Percentiles rank a stretch among this genome's conserved stretches.
phyloP scores from a whole-genome alignment of 2,113 vertebrate species.

The Haemorhous mexicanus region DNA sequence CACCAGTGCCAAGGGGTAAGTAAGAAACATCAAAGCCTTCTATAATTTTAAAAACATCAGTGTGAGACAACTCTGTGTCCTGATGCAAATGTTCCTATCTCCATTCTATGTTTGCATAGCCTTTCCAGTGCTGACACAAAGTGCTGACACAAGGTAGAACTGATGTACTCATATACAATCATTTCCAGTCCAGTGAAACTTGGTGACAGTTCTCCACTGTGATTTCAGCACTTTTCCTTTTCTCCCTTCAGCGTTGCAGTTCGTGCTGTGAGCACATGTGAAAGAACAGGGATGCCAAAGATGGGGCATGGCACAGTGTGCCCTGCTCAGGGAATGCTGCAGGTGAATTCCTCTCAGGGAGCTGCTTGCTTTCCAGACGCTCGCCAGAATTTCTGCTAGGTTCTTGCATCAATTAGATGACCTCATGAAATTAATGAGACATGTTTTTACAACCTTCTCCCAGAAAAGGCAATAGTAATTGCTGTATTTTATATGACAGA shows the following conservation, averaged over 20 bases:
- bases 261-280: neutral
- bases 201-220: neutral
- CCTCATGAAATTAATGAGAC: slow-evolving; percentile 24
- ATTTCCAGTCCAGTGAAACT: neutral
- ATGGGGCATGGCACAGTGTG: accelerated
- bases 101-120: neutral
- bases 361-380: neutral
- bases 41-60: neutral
- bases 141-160: neutral
- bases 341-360: neutral
- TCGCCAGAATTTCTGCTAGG: neutral
- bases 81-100: neutral
- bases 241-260: neutral
- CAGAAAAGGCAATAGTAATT: neutral
- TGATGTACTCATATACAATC: neutral
- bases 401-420: neutral
- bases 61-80: neutral
- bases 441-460: slow-evolving; percentile 13
- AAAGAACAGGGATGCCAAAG: neutral
- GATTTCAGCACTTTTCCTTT: neutral
- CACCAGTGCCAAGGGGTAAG: neutral
- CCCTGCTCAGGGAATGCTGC: neutral
- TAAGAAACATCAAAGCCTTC: neutral
- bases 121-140: neutral
- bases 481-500: neutral